phyloP scores from a whole-genome alignment of 2,113 vertebrate species.

The Eupsittula cactorum region DNA sequence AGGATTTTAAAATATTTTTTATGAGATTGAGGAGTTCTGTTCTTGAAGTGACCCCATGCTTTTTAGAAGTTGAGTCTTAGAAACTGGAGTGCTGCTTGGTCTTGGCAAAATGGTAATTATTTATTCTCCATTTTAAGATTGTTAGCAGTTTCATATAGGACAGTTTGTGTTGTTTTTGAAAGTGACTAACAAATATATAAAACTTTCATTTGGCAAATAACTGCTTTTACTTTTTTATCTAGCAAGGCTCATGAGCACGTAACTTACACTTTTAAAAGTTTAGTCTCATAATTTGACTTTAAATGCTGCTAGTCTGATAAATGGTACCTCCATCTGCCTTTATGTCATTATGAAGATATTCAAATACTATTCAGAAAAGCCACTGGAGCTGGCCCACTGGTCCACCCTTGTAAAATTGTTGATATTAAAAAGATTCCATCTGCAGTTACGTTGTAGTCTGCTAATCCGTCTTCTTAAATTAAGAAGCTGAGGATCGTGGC shows the following conservation, averaged over 20 bases:
- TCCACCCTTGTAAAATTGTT: background rate
- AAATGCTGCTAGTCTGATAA: background rate
- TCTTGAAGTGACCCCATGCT: background rate
- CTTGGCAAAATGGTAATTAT: background rate
- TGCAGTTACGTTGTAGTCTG: background rate
- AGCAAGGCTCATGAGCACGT: background rate
- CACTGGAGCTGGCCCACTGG: background rate
- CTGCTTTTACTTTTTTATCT: background rate
- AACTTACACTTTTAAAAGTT: background rate
- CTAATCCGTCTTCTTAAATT: background rate
- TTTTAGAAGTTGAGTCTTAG: background rate
- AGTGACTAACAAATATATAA: background rate
- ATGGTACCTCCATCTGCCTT: background rate
- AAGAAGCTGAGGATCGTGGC: background rate
- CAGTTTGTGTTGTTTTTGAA: background rate
- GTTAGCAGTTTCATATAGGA: background rate
- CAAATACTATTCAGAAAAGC: background rate
- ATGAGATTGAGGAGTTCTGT: background rate
- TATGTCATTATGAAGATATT: background rate
- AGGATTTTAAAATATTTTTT: background rate
- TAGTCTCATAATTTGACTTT: background rate
- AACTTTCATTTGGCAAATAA: background rate
- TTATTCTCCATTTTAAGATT: background rate
- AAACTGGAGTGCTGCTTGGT: background rate
- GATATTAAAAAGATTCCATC: background rate